Evolutionary conservation across 2,113 vertebrate genomes (phyloP).

Genomic region (Vicugna pacos): DNA sequence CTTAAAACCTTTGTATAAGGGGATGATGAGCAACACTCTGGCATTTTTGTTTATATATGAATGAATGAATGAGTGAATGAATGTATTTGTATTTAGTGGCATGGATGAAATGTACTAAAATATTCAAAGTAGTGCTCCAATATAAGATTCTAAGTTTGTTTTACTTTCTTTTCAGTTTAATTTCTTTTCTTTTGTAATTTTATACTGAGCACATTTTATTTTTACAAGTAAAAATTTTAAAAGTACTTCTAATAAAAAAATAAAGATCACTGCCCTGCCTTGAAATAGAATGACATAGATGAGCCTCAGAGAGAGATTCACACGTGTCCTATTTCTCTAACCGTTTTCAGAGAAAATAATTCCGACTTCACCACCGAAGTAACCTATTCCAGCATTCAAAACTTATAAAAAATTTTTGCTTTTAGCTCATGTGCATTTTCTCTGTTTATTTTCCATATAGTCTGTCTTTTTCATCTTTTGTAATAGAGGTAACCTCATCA

Average conservation of each 20-base stretch:
- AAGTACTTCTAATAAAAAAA: not conserved
- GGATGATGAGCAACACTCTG: not conserved
- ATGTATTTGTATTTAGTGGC: not conserved
- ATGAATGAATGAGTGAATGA: not conserved
- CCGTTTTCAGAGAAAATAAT: not conserved
- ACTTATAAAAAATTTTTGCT: not conserved
- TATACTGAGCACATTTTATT: not conserved
- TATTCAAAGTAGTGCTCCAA: not conserved
- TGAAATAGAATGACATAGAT: not conserved
- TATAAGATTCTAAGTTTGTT: not conserved
- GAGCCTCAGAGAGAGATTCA: not conserved
- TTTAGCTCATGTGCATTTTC: not conserved
- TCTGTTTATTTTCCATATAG: not conserved
- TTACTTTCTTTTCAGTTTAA: not conserved
- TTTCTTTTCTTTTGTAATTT: not conserved
- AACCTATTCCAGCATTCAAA: not conserved
- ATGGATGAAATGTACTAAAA: not conserved
- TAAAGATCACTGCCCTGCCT: not conserved
- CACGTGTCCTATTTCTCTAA: not conserved
- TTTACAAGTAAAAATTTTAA: not conserved
- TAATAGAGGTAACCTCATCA: not conserved
- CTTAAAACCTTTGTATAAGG: not conserved
- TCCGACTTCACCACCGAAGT: not conserved
- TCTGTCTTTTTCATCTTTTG: not conserved
- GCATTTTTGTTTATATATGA: not conserved